Percentiles rank a stretch among this genome's conserved stretches.
Evolutionary conservation across 2,888 invertebrate genomes (phyloP).

Genomic region (Drosophila macrospina): DNA sequence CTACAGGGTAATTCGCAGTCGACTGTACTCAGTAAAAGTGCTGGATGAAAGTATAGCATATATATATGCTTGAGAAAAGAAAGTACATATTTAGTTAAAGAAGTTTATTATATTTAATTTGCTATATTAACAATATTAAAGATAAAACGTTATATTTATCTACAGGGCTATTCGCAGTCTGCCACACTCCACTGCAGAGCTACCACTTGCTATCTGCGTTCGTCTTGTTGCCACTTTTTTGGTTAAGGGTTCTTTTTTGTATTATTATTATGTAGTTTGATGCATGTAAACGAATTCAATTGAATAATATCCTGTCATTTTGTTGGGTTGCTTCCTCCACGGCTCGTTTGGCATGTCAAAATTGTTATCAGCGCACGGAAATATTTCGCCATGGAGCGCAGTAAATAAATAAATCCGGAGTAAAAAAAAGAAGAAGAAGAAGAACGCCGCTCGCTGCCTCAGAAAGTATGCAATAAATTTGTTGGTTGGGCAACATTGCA

Average conservation of each 20-base stretch:
- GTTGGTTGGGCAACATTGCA: constrained; percentile 50
- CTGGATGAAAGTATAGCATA: no score
- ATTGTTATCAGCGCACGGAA: constrained; percentile 71
- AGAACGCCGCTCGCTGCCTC: constrained; percentile 9
- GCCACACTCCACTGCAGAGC: background rate
- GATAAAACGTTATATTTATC: no score
- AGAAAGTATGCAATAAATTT: constrained; percentile 75
- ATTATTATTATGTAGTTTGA: constrained; percentile 74
- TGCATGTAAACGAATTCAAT: constrained; percentile 82
- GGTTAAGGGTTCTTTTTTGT: constrained; percentile 64
- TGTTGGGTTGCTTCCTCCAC: constrained; percentile 47
- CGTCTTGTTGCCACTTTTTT: constrained; percentile 33
- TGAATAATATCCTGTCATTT: constrained; percentile 84
- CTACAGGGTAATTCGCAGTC: constrained; percentile 7
- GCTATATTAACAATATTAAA: background rate
- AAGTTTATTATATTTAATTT: no score
- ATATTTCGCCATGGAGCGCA: constrained; percentile 65
- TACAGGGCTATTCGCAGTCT: constrained; percentile 33
- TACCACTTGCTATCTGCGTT: constrained; percentile 13
- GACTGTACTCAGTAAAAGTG: no score
- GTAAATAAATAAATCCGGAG: constrained; percentile 74
- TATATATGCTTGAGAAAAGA: no score
- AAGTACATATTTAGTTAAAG: no score
- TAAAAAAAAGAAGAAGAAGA: no score
- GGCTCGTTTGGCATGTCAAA: constrained; percentile 69